These are phyloP conservation scores for Pachypeltis micranthus DNA, from an alignment of 1,140 invertebrate species.

Conservation along the genomic window DNA sequence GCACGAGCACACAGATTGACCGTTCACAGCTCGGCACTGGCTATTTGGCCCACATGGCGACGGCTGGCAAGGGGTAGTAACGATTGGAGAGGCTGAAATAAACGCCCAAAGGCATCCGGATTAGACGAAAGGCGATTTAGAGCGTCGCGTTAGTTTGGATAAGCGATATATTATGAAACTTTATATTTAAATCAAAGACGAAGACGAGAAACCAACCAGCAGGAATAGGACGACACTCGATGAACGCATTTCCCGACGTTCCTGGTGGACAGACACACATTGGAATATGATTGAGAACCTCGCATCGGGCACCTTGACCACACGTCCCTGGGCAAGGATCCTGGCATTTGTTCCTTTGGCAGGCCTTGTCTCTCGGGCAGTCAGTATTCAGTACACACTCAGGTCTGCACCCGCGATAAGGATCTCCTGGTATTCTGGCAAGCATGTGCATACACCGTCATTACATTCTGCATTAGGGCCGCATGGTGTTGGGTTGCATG, in stretches of 20 bases:
- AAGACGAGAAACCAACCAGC: no score
- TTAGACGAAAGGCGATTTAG: no score
- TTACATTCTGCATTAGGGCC: conserved; percentile 58
- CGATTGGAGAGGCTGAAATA: no score
- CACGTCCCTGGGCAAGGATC: conserved; percentile 52
- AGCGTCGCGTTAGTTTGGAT: no score
- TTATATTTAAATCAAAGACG: no score
- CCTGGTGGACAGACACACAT: conserved; percentile 36
- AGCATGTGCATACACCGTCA: conserved; percentile 46
- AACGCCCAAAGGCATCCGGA: no score
- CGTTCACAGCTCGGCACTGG: conserved; percentile 46
- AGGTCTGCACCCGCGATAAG: conserved; percentile 55
- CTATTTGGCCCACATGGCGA: conserved; percentile 69
- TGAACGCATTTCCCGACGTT: conserved; percentile 35
- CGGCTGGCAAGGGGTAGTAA: conserved; percentile 45
- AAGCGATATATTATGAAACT: no score
- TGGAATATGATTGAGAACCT: conserved; percentile 32
- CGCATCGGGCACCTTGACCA: conserved; percentile 33
- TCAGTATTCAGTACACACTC: conserved; percentile 60
- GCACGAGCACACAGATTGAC: conserved; percentile 62
- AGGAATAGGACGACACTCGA: no score
- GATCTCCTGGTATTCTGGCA: conserved; percentile 53
- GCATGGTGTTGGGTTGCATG: conserved; percentile 60
- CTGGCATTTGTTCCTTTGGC: conserved; percentile 55
- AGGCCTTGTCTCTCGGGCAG: conserved; percentile 47